Evolutionary conservation across 1,140 invertebrate genomes (phyloP).

Genomic region (Trialeurodes vaporariorum): DNA sequence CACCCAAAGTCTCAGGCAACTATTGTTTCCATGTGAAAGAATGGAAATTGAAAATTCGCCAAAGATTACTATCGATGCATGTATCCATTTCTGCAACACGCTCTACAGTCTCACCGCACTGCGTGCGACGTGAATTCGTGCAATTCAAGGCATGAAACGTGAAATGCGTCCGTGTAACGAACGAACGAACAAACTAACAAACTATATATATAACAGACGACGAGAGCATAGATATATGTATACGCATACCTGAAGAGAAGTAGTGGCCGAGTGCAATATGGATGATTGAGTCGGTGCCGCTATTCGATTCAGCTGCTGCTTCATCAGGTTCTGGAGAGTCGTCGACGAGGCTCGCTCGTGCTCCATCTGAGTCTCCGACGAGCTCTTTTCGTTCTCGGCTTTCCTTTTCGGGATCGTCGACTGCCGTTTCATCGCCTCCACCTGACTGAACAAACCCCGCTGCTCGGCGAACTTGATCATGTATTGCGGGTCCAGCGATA

Average conservation of each 20-base stretch:
- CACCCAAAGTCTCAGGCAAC: too few species aligned
- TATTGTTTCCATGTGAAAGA: too few species aligned
- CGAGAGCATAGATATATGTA: too few species aligned
- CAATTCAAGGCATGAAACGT: too few species aligned
- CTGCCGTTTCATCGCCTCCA: background rate
- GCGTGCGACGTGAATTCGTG: too few species aligned
- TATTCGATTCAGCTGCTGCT: background rate
- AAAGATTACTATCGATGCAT: too few species aligned
- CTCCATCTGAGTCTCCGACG: background rate
- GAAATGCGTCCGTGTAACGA: too few species aligned
- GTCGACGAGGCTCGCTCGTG: background rate
- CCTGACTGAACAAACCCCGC: constrained; percentile 50
- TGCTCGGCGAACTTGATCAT: constrained; percentile 64
- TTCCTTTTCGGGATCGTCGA: background rate
- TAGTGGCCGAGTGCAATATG: background rate
- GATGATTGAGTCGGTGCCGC: background rate
- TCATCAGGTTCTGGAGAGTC: background rate
- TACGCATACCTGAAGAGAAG: background rate
- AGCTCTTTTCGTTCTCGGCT: background rate
- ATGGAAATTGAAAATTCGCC: too few species aligned
- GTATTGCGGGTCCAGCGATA: constrained; percentile 58
- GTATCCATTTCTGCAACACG: too few species aligned
- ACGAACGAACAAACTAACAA: too few species aligned
- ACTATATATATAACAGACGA: too few species aligned
- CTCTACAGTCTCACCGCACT: too few species aligned